Percentiles rank a stretch among this genome's conserved stretches.
Conservation (phyloP, 1,140 invertebrate species). For the Eufriesea mexicana region DNA sequence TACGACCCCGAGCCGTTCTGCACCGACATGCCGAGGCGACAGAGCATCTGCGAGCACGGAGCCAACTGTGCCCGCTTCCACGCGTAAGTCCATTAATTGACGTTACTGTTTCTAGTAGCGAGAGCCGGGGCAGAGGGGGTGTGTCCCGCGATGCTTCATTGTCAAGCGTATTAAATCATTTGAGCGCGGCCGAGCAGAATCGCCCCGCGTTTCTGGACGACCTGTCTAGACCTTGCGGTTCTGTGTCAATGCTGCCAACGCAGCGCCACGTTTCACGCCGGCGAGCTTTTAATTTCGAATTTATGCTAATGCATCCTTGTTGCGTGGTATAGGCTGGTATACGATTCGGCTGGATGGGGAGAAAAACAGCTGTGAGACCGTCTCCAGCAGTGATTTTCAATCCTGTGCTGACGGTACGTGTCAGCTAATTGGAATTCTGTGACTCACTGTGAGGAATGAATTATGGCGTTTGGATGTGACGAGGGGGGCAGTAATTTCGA, state of each 20-base stretch:
- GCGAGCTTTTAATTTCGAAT: constrained; percentile 1
- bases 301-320: background rate
- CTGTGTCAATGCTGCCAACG: background rate
- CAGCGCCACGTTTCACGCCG: background rate
- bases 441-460: too few species aligned
- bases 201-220: background rate
- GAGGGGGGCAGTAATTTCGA: too few species aligned
- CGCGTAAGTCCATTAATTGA: constrained; percentile 64
- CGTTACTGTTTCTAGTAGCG: background rate
- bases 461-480: too few species aligned
- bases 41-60: constrained; percentile 75
- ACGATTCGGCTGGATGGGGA: too few species aligned
- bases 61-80: constrained; percentile 73
- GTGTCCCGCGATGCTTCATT: background rate
- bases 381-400: too few species aligned
- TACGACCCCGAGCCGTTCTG: constrained; percentile 75
- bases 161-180: constrained; percentile 29
- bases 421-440: too few species aligned
- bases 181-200: background rate
- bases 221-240: constrained; percentile 14
- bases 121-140: background rate
- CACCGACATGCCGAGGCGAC: constrained; percentile 66
- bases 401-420: too few species aligned
- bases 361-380: too few species aligned
- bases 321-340: too few species aligned